Base-by-base conservation (phyloP, 2,888 invertebrate species). In the Amblyjoppa fuscipennis region DNA sequence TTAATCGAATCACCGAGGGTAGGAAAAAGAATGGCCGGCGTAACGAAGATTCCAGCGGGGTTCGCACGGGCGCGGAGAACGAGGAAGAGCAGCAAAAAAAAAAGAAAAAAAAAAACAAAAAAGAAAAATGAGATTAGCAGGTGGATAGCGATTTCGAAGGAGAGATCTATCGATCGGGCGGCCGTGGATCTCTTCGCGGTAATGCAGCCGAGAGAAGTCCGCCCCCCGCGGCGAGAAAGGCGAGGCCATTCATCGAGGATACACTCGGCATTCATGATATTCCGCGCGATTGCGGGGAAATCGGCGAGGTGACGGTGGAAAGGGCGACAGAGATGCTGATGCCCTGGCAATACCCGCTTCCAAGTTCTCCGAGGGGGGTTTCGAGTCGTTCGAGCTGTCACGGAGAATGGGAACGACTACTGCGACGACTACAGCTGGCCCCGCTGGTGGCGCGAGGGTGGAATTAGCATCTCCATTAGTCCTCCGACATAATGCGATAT, bases 391-490 rank as follows among this genome's bases (percentile, higher is more conserved):
- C 71, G 68, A 74, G 20, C 59, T 73, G 73, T 76, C 80, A 45
- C 64, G 20, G 73, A 59, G 73, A 45, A 81, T 68, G 68, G 74
- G 87, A 86, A 88, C 88, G 87, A 90, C 88, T 87, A 89, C 85
- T 87, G 88, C 87, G 79, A 75, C 70, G 80, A 84, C 81, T 28
- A 25, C 49, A 71, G 68, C 51, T 75, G 59, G 16, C 25, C 41
- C 45, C 53, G 84, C 59, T 75, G 69, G 45, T 78, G 53, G 28
- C 51, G 84, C 85, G 89, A 88, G 89, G 89, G 90, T 88, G 89
- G 91, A 93, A 92, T 93, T 92, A 93, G 92, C 92, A 91, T 93
- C 92, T 93, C 92, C 93, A 92, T 93, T 92, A 92, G 92, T 90
- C 90, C 90, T 85, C 88, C 87, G 89, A 90, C 91, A 92, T 92